Evolutionary conservation across 2,888 invertebrate species (phyloP).

Genomic region (Drosophila pseudotalamancana): DNA sequence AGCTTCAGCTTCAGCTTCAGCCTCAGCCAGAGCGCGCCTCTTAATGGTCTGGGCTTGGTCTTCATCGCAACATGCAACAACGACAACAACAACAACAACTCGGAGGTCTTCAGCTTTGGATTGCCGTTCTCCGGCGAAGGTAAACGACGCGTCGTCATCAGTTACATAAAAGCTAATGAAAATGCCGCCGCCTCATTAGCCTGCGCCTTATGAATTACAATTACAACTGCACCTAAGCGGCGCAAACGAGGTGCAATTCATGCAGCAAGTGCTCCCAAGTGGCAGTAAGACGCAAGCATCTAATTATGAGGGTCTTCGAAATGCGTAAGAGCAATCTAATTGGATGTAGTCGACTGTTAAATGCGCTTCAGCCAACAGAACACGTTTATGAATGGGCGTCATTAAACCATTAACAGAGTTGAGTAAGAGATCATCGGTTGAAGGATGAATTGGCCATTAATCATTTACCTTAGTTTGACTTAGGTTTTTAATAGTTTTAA

Average conservation of each 20-base stretch:
- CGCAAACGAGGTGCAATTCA: constrained; percentile 67
- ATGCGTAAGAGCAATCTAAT: constrained; percentile 29
- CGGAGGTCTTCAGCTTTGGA: constrained; percentile 46
- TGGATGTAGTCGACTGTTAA: constrained; percentile 8
- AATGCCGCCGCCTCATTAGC: constrained; percentile 68
- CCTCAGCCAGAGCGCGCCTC: constrained; percentile 36
- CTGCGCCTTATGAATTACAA: constrained; percentile 50
- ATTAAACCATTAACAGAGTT: constrained; percentile 4
- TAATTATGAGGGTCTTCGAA: constrained; percentile 52
- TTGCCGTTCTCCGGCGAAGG: constrained; percentile 64
- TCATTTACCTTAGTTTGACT: constrained; percentile 5
- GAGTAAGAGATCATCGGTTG: constrained; percentile 9
- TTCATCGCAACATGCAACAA: constrained; percentile 22
- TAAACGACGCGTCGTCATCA: constrained; percentile 34
- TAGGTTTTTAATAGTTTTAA: neutral
- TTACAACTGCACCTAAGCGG: constrained; percentile 44
- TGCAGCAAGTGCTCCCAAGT: constrained; percentile 49
- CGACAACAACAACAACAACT: neutral
- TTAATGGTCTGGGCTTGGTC: constrained; percentile 63
- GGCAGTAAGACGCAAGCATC: constrained; percentile 39
- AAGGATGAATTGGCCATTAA: constrained; percentile 10
- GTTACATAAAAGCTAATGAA: constrained; percentile 69
- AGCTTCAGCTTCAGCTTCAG: too few species aligned
- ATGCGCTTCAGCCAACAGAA: constrained; percentile 2
- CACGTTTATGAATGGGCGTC: neutral